A percentile compares a stretch with the other conserved stretches of the same genome.
Conservation (phyloP, 2,888 invertebrate species). For the Octodonta nipae region DNA sequence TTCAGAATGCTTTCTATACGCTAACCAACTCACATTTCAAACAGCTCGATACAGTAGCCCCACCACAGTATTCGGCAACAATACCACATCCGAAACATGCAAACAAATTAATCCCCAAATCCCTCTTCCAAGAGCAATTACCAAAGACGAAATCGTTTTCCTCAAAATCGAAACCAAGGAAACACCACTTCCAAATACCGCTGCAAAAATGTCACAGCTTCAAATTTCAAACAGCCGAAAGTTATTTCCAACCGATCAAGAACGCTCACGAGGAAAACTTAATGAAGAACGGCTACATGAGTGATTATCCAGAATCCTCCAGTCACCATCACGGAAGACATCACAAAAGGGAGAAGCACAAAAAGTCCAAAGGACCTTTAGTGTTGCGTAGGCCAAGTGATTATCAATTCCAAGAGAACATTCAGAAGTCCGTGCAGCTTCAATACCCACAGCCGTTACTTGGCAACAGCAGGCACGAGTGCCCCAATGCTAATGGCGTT, state of each 20-base stretch:
- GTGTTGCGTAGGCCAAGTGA: conserved; percentile 29
- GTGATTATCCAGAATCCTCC: conserved; percentile 28
- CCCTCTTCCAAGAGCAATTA: conserved; percentile 33
- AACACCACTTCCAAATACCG: conserved; percentile 50
- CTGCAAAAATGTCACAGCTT: conserved; percentile 53
- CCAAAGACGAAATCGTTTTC: conserved; percentile 35
- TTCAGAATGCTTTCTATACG: conserved; percentile 38
- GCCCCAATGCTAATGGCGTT: conserved; percentile 32
- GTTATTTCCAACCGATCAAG: conserved; percentile 52
- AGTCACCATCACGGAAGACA: conserved; percentile 20
- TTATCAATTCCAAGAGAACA: conserved; percentile 30
- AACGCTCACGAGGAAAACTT: conserved; percentile 42
- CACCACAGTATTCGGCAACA: conserved; percentile 38
- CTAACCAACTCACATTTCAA: conserved; percentile 42
- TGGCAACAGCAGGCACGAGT: conserved; percentile 16
- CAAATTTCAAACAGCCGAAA: conserved; percentile 38
- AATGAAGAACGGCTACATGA: conserved; percentile 34
- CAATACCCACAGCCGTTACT: conserved; percentile 35
- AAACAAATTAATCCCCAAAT: conserved; percentile 36
- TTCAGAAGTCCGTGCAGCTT: conserved; percentile 32
- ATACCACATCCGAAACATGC: conserved; percentile 42
- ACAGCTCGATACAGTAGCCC: conserved; percentile 42
- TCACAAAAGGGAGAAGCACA: conserved; percentile 25
- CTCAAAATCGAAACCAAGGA: conserved; percentile 38
- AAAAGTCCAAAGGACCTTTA: conserved; percentile 32